Evolutionary conservation across 2,113 vertebrate species (phyloP).

Genomic region (Cyanocitta stelleri): DNA sequence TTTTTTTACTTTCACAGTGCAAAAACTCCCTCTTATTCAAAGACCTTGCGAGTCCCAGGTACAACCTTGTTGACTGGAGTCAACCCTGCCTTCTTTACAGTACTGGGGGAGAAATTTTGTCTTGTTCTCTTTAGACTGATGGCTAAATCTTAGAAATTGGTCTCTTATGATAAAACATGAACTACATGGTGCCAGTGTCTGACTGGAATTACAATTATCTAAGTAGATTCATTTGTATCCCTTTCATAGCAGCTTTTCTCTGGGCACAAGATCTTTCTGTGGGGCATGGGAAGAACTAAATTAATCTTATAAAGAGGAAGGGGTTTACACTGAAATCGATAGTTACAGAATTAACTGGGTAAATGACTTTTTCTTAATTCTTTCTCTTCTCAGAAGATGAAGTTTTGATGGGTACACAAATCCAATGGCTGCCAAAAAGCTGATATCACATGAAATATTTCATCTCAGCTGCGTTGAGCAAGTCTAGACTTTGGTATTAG

Average conservation of each 20-base stretch:
- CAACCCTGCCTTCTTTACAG: background rate
- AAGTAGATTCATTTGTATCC: slow-evolving; percentile 60
- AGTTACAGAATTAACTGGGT: slow-evolving; percentile 59
- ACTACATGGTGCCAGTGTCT: slow-evolving; percentile 49
- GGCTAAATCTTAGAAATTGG: background rate
- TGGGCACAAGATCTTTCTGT: slow-evolving; percentile 36
- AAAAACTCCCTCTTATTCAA: background rate
- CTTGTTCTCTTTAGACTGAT: background rate
- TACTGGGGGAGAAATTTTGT: background rate
- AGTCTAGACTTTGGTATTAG: slow-evolving; percentile 35
- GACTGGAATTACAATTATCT: slow-evolving; percentile 65
- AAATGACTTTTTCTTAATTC: slow-evolving; percentile 67
- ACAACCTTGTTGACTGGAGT: accelerated
- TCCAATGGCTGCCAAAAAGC: slow-evolving; percentile 57
- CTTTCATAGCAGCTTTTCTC: slow-evolving; percentile 36
- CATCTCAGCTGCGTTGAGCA: slow-evolving; percentile 45
- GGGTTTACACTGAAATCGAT: slow-evolving; percentile 63
- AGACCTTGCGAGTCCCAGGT: background rate
- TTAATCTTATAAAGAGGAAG: slow-evolving; percentile 63
- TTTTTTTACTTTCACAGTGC: background rate
- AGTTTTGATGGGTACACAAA: slow-evolving; percentile 68
- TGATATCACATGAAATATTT: slow-evolving; percentile 61
- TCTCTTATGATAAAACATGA: slow-evolving; percentile 55
- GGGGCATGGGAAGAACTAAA: slow-evolving; percentile 54
- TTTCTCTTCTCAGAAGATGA: slow-evolving; percentile 69